A percentile compares a stretch with the other conserved stretches of the same genome.
Evolutionary conservation across 2,113 vertebrate genomes (phyloP).

Genomic region (Neolamprologus devosi): DNA sequence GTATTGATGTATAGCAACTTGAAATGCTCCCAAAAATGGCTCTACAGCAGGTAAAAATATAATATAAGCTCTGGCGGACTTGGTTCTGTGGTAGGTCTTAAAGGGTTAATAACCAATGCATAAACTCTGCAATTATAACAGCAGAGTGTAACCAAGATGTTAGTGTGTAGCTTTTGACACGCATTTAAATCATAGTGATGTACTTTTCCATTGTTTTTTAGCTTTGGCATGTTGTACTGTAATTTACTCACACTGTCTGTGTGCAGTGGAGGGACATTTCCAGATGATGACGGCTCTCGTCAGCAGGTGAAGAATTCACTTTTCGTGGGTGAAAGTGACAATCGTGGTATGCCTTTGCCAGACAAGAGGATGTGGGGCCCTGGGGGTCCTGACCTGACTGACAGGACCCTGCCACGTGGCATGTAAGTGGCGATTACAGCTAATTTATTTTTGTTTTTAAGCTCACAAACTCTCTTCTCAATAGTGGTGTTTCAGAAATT

Average conservation of each 20-base stretch:
- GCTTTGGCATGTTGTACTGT: neutral
- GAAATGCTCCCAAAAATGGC: too few relatives aligned
- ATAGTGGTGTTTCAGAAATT: neutral
- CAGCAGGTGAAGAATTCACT: constrained; percentile 94
- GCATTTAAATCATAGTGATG: neutral
- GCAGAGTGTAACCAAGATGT: neutral
- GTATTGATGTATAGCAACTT: too few relatives aligned
- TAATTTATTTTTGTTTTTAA: neutral
- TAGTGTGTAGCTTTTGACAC: neutral
- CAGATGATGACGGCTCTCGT: constrained; percentile 89
- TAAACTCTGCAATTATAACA: neutral
- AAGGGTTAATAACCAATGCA: neutral
- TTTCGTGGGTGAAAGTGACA: constrained; percentile 93
- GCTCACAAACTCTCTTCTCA: neutral
- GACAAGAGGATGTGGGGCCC: constrained; percentile 85
- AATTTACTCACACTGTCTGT: neutral
- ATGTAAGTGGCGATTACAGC: constrained; percentile 72
- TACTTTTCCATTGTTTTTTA: neutral
- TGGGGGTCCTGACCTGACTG: constrained; percentile 79
- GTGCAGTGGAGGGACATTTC: constrained; percentile 90
- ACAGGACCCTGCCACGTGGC: constrained; percentile 84
- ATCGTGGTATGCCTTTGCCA: constrained; percentile 75
- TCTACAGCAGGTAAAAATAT: accelerated
- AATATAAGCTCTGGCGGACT: too few relatives aligned
- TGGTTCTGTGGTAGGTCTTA: too few relatives aligned